phyloP scores from a whole-genome alignment of 2,888 invertebrate species.

The Abrostola triplasia region DNA sequence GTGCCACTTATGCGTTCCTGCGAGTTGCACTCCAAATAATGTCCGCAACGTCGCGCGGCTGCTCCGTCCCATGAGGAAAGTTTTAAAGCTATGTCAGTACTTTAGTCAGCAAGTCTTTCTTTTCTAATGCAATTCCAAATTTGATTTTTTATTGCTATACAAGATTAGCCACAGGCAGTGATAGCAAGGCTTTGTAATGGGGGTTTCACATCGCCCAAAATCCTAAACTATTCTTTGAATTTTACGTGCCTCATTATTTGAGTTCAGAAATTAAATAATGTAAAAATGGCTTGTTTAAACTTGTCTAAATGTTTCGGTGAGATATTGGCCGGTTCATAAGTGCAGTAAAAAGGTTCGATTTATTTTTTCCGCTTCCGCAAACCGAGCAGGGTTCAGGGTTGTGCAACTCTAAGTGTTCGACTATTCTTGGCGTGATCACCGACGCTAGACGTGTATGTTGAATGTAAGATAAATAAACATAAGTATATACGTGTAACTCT shows the following conservation, averaged over 20 bases:
- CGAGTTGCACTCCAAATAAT: slow-evolving; percentile 73
- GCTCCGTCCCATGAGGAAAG: slow-evolving; percentile 26
- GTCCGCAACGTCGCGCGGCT: slow-evolving; percentile 47
- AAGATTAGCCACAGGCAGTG: no score
- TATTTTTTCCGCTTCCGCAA: slow-evolving; percentile 61
- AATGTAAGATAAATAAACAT: slow-evolving; percentile 56
- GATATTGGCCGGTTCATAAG: slow-evolving; percentile 31
- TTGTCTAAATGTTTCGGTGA: slow-evolving; percentile 30
- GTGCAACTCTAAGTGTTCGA: slow-evolving; percentile 41
- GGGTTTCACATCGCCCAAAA: no score
- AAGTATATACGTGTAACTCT: slow-evolving; percentile 36
- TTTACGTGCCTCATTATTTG: no score
- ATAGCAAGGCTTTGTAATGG: no score
- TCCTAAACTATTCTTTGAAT: no score
- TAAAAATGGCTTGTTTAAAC: slow-evolving; percentile 7
- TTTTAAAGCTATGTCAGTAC: slow-evolving; percentile 12
- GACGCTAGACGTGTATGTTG: slow-evolving; percentile 47
- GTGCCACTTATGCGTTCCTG: slow-evolving; percentile 72
- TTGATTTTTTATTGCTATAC: no score
- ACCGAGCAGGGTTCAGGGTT: slow-evolving; percentile 60
- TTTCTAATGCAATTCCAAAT: no score
- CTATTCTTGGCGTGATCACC: slow-evolving; percentile 59
- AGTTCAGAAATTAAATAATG: no score
- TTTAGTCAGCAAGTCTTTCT: background rate
- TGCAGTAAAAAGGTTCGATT: slow-evolving; percentile 42